Base-by-base conservation (phyloP, 2,113 vertebrate genomes). In the Eptatretus burgeri region DNA sequence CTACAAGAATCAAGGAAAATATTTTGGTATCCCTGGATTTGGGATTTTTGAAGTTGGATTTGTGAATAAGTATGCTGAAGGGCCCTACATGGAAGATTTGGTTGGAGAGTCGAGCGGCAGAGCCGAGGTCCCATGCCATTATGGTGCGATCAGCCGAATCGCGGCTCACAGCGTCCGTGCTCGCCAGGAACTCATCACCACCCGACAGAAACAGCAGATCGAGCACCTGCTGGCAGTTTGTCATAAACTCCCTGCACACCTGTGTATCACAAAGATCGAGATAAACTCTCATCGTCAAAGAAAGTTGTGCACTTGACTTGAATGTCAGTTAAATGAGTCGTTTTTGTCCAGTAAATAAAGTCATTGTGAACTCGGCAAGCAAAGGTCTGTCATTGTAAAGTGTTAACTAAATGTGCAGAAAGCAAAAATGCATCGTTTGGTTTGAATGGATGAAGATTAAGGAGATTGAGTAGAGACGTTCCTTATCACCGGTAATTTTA, bases 141-240 rank as follows among this genome's bases (percentile, higher is more conserved):
- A 98, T 77, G 12, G 91, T 94, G 4, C 85, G 82, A 65, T 98
- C 91, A 0, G 89, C 84, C 1, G 91, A 98, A 74, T 98, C 91
- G 62, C 86, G 77, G 71, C 89, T 98, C 2, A 93, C 91, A 0
- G 81, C 81, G 9, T 98, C 87, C 0, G 82, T 87, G 73, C 84
- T 98, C 50, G 80, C 85, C 49, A 98, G 76, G 62, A 98, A 89
- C 70, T 84, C 83, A 1, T 66, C 71, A 51, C 81, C 85, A 17
- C 76, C 83, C 63, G 70, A 72, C 51, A 98, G 81, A 67, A 95
- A 98, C 63, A 93, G 76, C 64, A 98, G 74, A 70, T 83, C 83
- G 74, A 98, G 50, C 50, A 87, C 93, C 75, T 95, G 91, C 68
- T 94, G 91, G 65, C 89, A 69, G n/a, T 78, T 76, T 9, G 87